Evolutionary conservation across 2,797 vertebrate species (phyloP).

Genomic region (Lagorchestes hirsutus): DNA sequence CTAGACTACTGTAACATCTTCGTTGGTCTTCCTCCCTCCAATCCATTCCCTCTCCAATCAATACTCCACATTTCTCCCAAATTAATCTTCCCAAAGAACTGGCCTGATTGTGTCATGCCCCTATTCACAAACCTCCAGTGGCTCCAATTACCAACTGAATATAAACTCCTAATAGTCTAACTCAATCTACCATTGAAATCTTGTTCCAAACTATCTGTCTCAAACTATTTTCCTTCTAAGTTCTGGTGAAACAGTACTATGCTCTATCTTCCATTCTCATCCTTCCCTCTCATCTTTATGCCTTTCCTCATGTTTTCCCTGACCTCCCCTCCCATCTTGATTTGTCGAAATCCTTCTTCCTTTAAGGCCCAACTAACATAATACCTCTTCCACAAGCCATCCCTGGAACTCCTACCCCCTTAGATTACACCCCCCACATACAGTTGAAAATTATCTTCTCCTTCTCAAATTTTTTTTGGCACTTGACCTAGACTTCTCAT

Average conservation of each 20-base stretch:
- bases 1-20: not conserved
- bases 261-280: not conserved
- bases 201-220: not conserved
- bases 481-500: not conserved
- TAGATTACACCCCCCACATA: not conserved
- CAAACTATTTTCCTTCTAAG: not conserved
- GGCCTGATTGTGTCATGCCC: not conserved
- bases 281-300: not conserved
- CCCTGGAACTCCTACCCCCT: not conserved
- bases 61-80: not conserved
- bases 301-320: not conserved
- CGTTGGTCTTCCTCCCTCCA: not conserved
- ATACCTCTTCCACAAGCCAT: not conserved
- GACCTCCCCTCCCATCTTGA: not conserved
- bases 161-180: not conserved
- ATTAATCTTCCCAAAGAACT: not conserved
- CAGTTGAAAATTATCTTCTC: not conserved
- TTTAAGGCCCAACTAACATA: not conserved
- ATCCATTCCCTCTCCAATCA: not conserved
- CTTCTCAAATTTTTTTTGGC: not conserved
- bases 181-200: not conserved
- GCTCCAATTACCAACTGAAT: not conserved
- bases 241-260: not conserved
- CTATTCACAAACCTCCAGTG: not conserved
- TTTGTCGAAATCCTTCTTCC: not conserved